Evolutionary conservation across 2,797 vertebrate genomes (phyloP), one percentile per base, ranked within the genome.

Genomic region (Smutsia gigantea): DNA sequence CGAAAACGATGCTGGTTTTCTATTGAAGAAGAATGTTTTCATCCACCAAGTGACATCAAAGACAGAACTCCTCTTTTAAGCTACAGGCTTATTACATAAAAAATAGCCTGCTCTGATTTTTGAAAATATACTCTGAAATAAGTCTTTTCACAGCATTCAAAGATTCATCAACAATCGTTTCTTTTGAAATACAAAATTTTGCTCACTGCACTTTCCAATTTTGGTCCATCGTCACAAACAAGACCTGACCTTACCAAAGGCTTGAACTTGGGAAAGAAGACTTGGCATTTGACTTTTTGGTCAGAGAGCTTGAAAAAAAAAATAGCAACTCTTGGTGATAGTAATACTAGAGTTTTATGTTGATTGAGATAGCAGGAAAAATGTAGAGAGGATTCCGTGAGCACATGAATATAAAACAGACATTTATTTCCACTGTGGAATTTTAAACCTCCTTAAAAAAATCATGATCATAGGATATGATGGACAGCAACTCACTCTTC

Each of bases 11-110:
- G 98, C 98, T 90, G 98, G 95, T 93, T 97, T 97, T 94, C 98
- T 97, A 98, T 98, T 98, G 98, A 98, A 97, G 87, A 94, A 92
- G 98, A 97, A 95, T 98, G 98, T 98, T 98, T 98, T 98, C 98
- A 98, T 98, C 98, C 98, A 93, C 97, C 97, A 98, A 98, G 94
- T 90, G 98, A 97, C 98, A 98, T 98, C 98, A 98, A 98, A 98
- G 98, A 81, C 97, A 94, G 97, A 93, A 79, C 68, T 96, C 96
- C 94, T 96, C 98, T 98, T 98, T 98, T 96, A 98, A 98, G 98
- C 97, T 68, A 97, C 68, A 96, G 97, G 98, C 98, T 99, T 98
- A 98, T 98, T 98, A 97, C 97, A 97, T 98, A 98, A 98, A 98
- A 97, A 97, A 95, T 53, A 92, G 96, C 46, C 71, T n/a, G 61